Percentiles rank a stretch among this genome's conserved stretches.
Evolutionary conservation across 2,888 invertebrate species (phyloP).

Genomic region (Perdita meconis): DNA sequence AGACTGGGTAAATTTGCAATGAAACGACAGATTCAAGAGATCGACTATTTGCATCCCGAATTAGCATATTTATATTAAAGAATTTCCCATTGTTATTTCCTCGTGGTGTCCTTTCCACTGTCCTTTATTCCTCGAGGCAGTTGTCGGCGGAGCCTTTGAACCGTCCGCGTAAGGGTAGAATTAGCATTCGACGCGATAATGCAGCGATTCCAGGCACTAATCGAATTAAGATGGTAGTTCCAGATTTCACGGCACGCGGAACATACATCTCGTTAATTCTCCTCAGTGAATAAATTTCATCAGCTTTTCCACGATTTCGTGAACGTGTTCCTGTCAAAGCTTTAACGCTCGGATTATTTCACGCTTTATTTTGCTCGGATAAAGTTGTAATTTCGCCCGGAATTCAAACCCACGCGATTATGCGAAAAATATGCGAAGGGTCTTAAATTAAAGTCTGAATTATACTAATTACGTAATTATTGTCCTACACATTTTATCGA

Average conservation of each 20-base stretch:
- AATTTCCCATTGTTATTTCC: slow-evolving; percentile 40
- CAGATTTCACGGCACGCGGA: not conserved
- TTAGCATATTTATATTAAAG: slow-evolving; percentile 56
- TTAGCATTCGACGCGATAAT: slow-evolving; percentile 55
- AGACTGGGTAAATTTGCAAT: not conserved
- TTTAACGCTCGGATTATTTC: not conserved
- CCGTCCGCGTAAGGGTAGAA: slow-evolving; percentile 37
- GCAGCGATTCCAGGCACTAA: slow-evolving; percentile 34
- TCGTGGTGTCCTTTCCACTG: slow-evolving; percentile 4
- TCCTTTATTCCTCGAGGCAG: slow-evolving; percentile 8
- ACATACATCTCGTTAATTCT: not conserved
- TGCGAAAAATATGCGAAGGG: not conserved
- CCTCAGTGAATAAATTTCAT: not conserved
- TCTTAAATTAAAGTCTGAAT: not conserved
- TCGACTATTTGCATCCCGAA: slow-evolving; percentile 41
- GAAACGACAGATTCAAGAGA: not conserved
- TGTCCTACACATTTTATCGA: slow-evolving; percentile 16
- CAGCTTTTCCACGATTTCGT: not conserved
- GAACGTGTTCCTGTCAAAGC: too few species aligned
- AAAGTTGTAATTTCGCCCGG: not conserved
- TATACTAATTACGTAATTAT: slow-evolving; percentile 13
- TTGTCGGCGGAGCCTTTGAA: slow-evolving; percentile 58
- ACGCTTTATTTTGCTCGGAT: not conserved
- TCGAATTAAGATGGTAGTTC: slow-evolving; percentile 15
- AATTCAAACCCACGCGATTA: not conserved